Percentiles rank a stretch among this genome's conserved stretches.
Evolutionary conservation across 1,140 invertebrate genomes (phyloP).

Genomic region (Copidosoma floridanum): DNA sequence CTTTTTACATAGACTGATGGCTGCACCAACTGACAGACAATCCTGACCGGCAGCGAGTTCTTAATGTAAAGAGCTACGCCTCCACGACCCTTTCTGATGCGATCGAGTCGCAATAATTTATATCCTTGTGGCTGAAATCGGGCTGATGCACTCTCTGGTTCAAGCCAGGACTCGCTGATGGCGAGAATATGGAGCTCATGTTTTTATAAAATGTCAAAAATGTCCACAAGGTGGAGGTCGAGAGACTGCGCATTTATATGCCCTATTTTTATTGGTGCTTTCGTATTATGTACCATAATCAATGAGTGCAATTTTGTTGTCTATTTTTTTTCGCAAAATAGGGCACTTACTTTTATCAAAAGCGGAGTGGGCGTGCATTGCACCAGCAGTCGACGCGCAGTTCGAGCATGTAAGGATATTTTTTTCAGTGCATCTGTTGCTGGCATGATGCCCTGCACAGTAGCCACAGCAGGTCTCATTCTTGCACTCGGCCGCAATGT

Average conservation of each 20-base stretch:
- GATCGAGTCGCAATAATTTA: neutral
- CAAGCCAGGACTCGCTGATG: neutral
- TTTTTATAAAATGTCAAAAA: neutral
- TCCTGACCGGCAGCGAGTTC: neutral
- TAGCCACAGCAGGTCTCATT: too few species aligned
- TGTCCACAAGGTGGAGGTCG: neutral
- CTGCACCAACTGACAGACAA: neutral
- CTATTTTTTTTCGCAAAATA: neutral
- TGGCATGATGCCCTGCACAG: too few species aligned
- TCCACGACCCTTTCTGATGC: neutral
- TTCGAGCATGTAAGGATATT: too few species aligned
- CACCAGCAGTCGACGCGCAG: too few species aligned
- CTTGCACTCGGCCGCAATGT: too few species aligned
- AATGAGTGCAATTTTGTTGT: neutral
- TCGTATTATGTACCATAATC: neutral
- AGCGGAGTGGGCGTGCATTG: neutral
- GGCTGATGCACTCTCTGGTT: too few species aligned
- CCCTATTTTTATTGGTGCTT: neutral
- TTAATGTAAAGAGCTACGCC: neutral
- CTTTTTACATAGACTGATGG: neutral
- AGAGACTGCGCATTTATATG: neutral
- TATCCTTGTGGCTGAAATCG: neutral
- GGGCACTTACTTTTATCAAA: neutral
- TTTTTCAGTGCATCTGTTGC: too few species aligned
- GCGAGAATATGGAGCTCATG: neutral